Conservation (phyloP, 2,113 vertebrate species). For the Chaenocephalus aceratus region DNA sequence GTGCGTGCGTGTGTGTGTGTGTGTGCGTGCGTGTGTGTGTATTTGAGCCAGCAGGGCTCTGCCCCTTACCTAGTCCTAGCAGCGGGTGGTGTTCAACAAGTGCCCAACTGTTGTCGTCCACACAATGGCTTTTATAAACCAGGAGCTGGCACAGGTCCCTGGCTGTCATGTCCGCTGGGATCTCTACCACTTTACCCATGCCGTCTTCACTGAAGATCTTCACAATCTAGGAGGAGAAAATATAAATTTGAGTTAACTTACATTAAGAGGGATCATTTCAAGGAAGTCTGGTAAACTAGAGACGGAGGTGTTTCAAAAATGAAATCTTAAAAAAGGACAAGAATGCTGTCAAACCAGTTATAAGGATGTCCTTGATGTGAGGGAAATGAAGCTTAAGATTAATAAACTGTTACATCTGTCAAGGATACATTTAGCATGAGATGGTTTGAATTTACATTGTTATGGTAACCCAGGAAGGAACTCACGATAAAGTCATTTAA, state of each 20-base stretch:
- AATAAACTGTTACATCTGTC: not conserved
- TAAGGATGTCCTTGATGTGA: not conserved
- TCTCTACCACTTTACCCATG: constrained; percentile 95
- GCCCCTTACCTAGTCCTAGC: constrained; percentile 92
- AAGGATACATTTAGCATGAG: not conserved
- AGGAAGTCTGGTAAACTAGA: not conserved
- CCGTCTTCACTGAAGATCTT: constrained; percentile 98
- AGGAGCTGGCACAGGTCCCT: constrained; percentile 97
- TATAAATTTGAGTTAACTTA: not conserved
- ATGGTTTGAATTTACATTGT: not conserved
- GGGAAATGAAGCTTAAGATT: not conserved
- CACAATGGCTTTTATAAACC: constrained; percentile 97
- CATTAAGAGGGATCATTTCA: not conserved
- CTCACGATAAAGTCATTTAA: constrained; percentile 24
- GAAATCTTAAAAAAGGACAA: not conserved
- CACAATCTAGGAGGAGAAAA: constrained; percentile 87
- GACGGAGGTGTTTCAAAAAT: not conserved
- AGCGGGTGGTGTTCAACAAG: constrained; percentile 97
- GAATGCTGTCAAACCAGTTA: not conserved
- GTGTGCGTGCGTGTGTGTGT: not conserved
- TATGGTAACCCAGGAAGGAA: not conserved
- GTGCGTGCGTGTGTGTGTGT: not conserved
- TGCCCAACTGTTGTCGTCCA: constrained; percentile 98
- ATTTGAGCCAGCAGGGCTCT: constrained; percentile 16
- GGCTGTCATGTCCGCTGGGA: constrained; percentile 95